Conservation (phyloP, 2,888 invertebrate species). For the Crocallis elinguaria region DNA sequence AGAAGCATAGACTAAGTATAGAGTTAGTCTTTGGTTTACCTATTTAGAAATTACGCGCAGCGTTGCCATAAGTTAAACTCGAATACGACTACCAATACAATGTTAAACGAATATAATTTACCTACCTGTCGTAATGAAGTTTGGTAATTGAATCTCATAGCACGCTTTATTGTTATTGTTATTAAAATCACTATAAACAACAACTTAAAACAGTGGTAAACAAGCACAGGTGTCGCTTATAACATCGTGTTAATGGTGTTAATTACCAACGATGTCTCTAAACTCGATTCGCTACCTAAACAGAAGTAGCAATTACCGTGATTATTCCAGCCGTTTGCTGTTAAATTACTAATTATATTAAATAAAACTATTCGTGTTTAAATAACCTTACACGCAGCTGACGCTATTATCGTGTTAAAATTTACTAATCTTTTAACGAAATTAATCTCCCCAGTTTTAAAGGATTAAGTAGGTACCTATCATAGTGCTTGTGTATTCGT, state of each 20-base stretch:
- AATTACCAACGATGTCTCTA: background rate
- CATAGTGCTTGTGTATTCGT: too few species aligned
- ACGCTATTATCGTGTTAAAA: background rate
- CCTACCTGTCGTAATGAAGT: too few species aligned
- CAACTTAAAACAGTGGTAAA: background rate
- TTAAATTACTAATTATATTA: background rate
- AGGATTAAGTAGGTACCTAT: background rate
- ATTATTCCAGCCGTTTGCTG: background rate
- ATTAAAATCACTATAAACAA: too few species aligned
- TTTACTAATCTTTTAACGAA: background rate
- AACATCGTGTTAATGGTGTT: background rate
- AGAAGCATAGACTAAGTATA: too few species aligned
- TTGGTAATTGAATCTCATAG: too few species aligned
- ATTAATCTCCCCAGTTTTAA: background rate
- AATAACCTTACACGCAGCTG: background rate
- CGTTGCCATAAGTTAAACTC: too few species aligned
- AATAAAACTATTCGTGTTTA: background rate
- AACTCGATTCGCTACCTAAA: background rate
- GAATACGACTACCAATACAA: too few species aligned
- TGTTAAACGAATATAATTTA: too few species aligned
- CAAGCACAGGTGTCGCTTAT: slow-evolving; percentile 1
- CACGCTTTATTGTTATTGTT: too few species aligned
- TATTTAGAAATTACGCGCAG: too few species aligned
- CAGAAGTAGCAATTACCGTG: background rate
- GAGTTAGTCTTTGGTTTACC: too few species aligned